Base-by-base conservation (phyloP, 2,888 invertebrate genomes). In the Cacoxenus indagator region DNA sequence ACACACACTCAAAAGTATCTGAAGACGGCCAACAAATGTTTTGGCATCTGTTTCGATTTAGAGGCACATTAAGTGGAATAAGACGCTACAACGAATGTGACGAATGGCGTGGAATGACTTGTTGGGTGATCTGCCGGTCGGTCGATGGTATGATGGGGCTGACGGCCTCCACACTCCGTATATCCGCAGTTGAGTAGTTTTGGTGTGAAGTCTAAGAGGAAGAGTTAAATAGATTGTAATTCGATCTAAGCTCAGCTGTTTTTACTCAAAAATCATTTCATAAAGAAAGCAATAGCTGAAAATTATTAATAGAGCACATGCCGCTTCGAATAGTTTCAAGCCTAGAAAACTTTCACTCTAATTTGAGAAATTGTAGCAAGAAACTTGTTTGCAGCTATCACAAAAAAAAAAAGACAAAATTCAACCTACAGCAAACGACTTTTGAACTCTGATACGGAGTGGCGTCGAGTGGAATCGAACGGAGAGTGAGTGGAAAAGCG, bases 351-450 rank as follows among this genome's bases (percentile, higher is more conserved):
- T 84, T 80, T 84, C 83, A 82, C 82, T 78, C 65, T 67, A 83
- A 79, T 75, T 75, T 70, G 78, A 75, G 22, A 45, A 68, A 61
- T 17, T 73, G 74, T 72, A 81, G 80, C 80, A 74, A 75, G 78
- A 80, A 81, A 83, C 81, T 77, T 74, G 76, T 77, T 78, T 82
- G 78, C 74, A 81, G 80, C 78, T 81, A 77, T 81, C 76, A 78
- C 72, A 57, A 70, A 73, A 62, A 66, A 67, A 27, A 64, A 9
- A 45, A 29, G 26, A 6, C 46, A 46, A n/a, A 59, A 59, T 1
- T 55, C 37, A 55, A 66, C 59, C 37, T 43, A 54, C 31, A 43
- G 14, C 24, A 62, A 62, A 37, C 22, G 64, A 64, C 54, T 61
- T 62, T 55, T 62, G 31, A 62, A 62, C 61, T 64, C 22, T 55